Conservation (phyloP, 2,888 invertebrate species). For the Ceratothoa steindachneri region DNA sequence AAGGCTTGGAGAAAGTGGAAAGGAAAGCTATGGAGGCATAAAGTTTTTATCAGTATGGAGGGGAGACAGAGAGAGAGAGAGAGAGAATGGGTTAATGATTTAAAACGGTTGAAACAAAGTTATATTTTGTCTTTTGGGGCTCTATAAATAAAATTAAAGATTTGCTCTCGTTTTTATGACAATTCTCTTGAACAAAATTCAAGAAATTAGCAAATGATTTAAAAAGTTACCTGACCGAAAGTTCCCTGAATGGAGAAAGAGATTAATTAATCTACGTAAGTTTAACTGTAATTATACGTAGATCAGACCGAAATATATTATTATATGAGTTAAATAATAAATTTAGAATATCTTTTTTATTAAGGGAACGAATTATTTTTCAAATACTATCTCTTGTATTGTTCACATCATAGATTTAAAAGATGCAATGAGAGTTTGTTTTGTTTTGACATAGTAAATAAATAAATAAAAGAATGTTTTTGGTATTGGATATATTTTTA, state of each 20-base stretch:
- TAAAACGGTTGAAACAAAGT: not conserved
- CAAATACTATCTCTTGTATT: too few species aligned
- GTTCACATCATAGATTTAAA: too few species aligned
- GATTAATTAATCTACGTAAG: not conserved
- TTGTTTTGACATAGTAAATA: too few species aligned
- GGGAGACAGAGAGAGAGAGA: not conserved
- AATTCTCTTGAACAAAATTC: not conserved
- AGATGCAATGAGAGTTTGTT: too few species aligned
- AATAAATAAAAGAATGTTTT: too few species aligned
- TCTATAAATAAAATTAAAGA: too few species aligned
- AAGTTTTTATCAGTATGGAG: not conserved
- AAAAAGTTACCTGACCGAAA: not conserved
- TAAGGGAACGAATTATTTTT: too few species aligned
- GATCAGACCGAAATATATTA: too few species aligned
- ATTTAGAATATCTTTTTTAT: too few species aligned
- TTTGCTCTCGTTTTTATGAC: not conserved
- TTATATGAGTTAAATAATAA: too few species aligned
- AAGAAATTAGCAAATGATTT: not conserved
- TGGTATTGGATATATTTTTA: too few species aligned
- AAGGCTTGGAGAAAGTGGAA: not conserved
- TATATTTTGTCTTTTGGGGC: not conserved
- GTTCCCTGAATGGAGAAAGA: not conserved
- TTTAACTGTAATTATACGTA: not conserved
- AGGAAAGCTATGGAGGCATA: too few species aligned
- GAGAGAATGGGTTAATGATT: not conserved